These are phyloP conservation scores for Hydropotes inermis DNA, from an alignment of 2,113 vertebrate species.

Conservation along the genomic window DNA sequence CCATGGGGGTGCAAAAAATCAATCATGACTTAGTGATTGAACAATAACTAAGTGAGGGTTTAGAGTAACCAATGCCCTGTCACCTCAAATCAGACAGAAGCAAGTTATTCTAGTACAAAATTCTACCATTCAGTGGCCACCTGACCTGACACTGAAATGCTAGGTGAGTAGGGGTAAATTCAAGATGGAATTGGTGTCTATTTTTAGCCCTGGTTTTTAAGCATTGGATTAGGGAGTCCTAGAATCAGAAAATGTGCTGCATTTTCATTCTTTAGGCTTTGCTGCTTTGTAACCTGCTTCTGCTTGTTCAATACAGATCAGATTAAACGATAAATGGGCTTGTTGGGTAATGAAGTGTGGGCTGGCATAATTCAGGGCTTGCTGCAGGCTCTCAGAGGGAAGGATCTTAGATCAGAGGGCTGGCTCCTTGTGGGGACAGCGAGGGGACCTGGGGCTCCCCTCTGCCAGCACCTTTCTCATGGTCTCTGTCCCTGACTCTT, in stretches of 20 bases:
- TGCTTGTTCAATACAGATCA: slow-evolving; percentile 64
- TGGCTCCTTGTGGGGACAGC: background rate
- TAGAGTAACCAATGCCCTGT: too few relatives aligned
- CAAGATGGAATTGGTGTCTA: background rate
- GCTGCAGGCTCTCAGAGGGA: slow-evolving; percentile 9
- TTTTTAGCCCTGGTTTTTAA: slow-evolving; percentile 26
- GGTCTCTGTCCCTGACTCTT: background rate
- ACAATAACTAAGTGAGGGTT: background rate
- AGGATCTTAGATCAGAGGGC: background rate
- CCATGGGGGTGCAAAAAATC: background rate
- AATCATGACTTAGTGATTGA: background rate
- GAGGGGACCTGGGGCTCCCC: background rate
- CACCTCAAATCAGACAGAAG: background rate
- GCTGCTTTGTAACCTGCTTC: slow-evolving; percentile 51
- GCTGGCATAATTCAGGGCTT: slow-evolving; percentile 31
- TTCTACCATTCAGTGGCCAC: background rate
- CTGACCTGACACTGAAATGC: background rate
- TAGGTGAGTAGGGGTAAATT: background rate
- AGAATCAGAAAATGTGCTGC: slow-evolving; percentile 39
- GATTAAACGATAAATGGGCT: slow-evolving; percentile 67
- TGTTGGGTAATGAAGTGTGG: slow-evolving; percentile 62
- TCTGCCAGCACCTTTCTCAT: background rate
- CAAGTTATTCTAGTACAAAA: background rate
- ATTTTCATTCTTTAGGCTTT: slow-evolving; percentile 55
- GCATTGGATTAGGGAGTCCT: slow-evolving; percentile 45